Evolutionary conservation across 2,797 vertebrate species (phyloP).

Genomic region (Mallotus villosus): DNA sequence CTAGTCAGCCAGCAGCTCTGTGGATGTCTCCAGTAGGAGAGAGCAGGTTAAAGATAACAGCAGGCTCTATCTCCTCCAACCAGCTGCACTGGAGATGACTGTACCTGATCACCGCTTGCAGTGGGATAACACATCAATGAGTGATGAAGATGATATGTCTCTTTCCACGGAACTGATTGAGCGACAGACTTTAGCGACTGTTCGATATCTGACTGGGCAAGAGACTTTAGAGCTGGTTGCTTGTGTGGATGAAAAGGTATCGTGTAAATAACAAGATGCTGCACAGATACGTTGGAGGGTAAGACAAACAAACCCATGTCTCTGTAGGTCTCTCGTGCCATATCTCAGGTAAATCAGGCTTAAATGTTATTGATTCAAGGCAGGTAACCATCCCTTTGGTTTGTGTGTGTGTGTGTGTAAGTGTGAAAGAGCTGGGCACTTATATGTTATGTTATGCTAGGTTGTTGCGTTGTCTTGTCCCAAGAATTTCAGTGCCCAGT

Average conservation of each 20-base stretch:
- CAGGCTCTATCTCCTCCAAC: slow-evolving; percentile 8
- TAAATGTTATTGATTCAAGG: not conserved
- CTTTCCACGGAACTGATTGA: no score
- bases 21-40: not conserved
- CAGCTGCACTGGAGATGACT: slow-evolving; percentile 28
- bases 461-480: no score
- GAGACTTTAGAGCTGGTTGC: not conserved
- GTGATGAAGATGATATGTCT: not conserved
- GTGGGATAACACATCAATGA: not conserved
- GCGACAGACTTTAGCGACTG: no score
- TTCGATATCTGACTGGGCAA: not conserved
- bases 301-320: not conserved
- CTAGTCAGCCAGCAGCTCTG: not conserved
- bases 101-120: slow-evolving; percentile 27
- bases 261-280: slow-evolving; percentile 18
- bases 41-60: not conserved
- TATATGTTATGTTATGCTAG: no score
- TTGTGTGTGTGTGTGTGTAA: not conserved
- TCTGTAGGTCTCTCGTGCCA: not conserved
- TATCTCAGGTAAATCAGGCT: not conserved
- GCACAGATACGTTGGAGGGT: not conserved
- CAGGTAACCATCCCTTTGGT: not conserved
- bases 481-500: no score
- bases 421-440: no score
- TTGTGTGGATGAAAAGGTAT: not conserved